Base-by-base conservation (phyloP, 2,888 invertebrate species). In the Phlogophora meticulosa region DNA sequence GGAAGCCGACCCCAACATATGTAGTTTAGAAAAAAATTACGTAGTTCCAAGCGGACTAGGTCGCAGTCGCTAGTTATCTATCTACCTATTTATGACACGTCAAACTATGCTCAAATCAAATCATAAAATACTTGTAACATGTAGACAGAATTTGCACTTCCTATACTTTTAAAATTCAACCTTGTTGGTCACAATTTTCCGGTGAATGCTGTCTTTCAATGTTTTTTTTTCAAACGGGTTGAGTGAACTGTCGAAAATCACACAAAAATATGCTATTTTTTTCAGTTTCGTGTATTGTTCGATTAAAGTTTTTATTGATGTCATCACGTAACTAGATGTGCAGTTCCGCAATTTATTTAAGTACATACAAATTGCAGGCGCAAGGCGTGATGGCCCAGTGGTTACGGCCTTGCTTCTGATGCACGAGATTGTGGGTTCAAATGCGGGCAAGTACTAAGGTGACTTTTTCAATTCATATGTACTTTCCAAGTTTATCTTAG, bases 141-240 rank as follows among this genome's bases (percentile, higher is more conserved):
- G 7, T 10, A 15, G 17, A 49, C 1, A 40, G 2, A 42, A 48
- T 60, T 34, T 2, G 24, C 11, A 36, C 10, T 60, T 60, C 20
- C 24, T 45, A 15, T 32, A 45, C 4, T 32, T 32, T 32, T 58
- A 38, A 56, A 36, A 22, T 22, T 0, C 36, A 65, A 69, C 65
- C 65, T 65, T 69, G 43, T 28, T 34, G n/a, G 17, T 24, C 17
- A 1, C 53, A 7, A 9, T 1, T 56, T 22, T n/a, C 7, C 15
- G 28, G 36, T 58, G 69, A 65, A 68, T 43, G 64, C 55, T 20
- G 40, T 20, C 9, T 42, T 38, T 40, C 7, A 56, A 57, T 45
- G 36, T 32, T 45, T 58, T 17, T 32, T 45, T 58, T 17, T 70
- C 17, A 70, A 57, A 58, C 15, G 38, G 11, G 32, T 20, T 28